Percentiles rank a stretch among this genome's conserved stretches.
phyloP scores from a whole-genome alignment of 35 echinoderm and acorn worm species.

The Lytechinus variegatus region DNA sequence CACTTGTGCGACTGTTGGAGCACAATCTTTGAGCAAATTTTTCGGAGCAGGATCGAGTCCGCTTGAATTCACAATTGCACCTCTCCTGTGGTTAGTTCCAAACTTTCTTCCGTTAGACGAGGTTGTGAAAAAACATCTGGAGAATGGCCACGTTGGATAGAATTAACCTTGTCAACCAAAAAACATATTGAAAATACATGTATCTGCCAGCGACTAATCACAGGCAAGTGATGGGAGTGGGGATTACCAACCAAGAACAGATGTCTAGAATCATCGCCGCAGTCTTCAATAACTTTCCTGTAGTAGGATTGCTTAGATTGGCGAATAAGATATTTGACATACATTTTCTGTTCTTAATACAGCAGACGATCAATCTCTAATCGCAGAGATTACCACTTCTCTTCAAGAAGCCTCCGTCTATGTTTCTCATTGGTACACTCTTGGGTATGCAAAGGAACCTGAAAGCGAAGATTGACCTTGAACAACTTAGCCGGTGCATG shows the following conservation, averaged over 20 bases:
- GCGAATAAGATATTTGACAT: slow-evolving; percentile 40
- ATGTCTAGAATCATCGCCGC: slow-evolving; percentile 25
- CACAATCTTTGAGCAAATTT: too few relatives aligned
- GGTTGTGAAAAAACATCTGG: too few relatives aligned
- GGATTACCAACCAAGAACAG: slow-evolving; percentile 17
- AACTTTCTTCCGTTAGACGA: too few relatives aligned
- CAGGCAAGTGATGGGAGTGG: background rate
- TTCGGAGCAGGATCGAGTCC: too few relatives aligned
- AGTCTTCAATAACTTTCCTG: slow-evolving; percentile 31
- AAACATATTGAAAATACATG: background rate
- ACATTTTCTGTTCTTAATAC: slow-evolving; percentile 34
- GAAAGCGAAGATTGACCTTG: slow-evolving; percentile 43
- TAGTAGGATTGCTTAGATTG: slow-evolving; percentile 28
- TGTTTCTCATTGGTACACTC: background rate
- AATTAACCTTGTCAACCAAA: too few relatives aligned
- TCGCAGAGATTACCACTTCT: slow-evolving; percentile 28
- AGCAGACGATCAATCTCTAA: slow-evolving; percentile 56
- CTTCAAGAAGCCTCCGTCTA: too few relatives aligned
- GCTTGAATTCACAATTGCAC: too few relatives aligned
- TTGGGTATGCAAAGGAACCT: slow-evolving; percentile 30
- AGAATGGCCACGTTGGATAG: too few relatives aligned
- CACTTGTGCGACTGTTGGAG: too few relatives aligned
- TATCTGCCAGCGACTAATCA: background rate
- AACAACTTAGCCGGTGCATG: background rate
- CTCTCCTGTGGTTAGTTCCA: too few relatives aligned